Evolutionary conservation across 2,888 invertebrate genomes (phyloP), one percentile per base, ranked within the genome.

Genomic region (Heliconius cydno): DNA sequence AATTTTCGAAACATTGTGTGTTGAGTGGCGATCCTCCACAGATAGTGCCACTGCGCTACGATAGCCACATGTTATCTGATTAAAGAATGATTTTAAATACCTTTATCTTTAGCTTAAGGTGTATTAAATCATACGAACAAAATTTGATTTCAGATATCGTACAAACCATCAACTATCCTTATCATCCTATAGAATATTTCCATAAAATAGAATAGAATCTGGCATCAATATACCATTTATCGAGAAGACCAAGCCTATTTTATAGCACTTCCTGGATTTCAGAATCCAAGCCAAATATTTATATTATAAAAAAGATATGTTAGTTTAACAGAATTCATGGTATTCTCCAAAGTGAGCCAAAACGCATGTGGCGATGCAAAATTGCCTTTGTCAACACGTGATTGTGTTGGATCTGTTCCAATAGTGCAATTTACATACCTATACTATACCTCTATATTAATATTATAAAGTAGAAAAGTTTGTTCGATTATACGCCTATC

Each of bases 331-430:
- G 78, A 60, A 74, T 74, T 74, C 68, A 78, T 74, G 52, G 19
- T 34, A 2, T 15, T 60, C 41, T n/a, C n/a, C 22, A 67, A 34
- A 25, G 1, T 38, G 41, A 74, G 68, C 74, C 78, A 68, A 68
- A 78, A 63, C 41, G 74, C 78, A 74, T 72, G 71, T 65, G 76
- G 72, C 34, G 38, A 76, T 81, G 46, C 65, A 77, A 65, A 78
- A 77, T 77, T 73, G 73, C 46, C 75, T 77, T 75, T 72, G 77
- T 79, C 79, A 77, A 77, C 77, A 70, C 34, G 77, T 77, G 74
- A 79, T 76, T 38, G 60, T 68, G 13, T 76, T 81, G 77, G 81
- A 74, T 13, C 60, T 13, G 30, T 15, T 79, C 81, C 81, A 81
- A 70, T 60, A 10, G 65, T 60, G 71, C 75, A 57, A 77, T 79